phyloP scores from a whole-genome alignment of 2,888 invertebrate species.

The Plagiodera versicolora region DNA sequence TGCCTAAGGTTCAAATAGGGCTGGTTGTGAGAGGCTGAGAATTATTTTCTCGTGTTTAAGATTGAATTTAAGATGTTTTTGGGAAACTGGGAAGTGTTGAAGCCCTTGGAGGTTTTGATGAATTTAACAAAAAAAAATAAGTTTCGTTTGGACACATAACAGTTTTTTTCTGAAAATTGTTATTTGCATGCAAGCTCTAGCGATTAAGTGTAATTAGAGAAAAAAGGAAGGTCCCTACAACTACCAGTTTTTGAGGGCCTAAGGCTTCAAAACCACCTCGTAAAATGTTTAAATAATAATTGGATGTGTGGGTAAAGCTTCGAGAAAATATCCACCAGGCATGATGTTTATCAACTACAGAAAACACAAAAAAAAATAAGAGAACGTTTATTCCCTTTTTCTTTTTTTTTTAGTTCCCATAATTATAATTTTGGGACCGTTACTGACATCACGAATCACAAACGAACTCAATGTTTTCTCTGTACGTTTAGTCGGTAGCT shows the following conservation, averaged over 20 bases:
- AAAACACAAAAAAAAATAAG: background rate
- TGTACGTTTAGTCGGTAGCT: too few relatives aligned
- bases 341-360: constrained; percentile 16
- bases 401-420: background rate
- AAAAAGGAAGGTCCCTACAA: constrained; percentile 18
- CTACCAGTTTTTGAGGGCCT: constrained; percentile 26
- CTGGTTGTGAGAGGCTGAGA: background rate
- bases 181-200: constrained; percentile 12
- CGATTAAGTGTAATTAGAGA: constrained; percentile 13
- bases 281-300: constrained; percentile 20
- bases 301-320: constrained; percentile 18
- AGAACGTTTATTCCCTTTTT: background rate
- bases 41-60: too few relatives aligned
- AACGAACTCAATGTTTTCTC: too few relatives aligned
- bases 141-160: background rate
- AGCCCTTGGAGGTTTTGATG: too few relatives aligned
- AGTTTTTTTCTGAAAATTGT: background rate
- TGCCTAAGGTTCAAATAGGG: background rate
- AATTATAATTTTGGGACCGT: background rate
- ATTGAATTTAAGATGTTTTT: too few relatives aligned
- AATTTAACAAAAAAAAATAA: too few relatives aligned
- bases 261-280: constrained; percentile 17
- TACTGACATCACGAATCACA: too few relatives aligned
- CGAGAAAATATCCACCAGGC: constrained; percentile 16
- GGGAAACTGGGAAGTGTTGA: too few relatives aligned